These are phyloP conservation scores for Sciaenops ocellatus DNA, from an alignment of 2,797 vertebrate genomes.

Conservation along the genomic window DNA sequence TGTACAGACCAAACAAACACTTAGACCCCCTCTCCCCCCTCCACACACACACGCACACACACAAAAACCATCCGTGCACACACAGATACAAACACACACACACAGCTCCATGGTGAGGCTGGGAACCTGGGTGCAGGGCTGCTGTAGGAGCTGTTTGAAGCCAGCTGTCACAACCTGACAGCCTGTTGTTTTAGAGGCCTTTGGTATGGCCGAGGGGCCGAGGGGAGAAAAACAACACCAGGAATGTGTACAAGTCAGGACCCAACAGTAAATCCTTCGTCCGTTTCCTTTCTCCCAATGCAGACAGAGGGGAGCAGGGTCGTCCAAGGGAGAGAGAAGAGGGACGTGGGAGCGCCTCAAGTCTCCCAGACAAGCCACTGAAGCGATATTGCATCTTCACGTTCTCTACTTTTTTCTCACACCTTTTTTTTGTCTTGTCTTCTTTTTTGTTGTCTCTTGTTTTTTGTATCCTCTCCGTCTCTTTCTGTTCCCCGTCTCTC, in stretches of 20 bases:
- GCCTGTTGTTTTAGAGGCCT: slow-evolving; percentile 91
- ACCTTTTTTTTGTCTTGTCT: slow-evolving; percentile 33
- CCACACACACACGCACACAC: slow-evolving; percentile 14
- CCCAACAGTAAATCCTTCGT: slow-evolving; percentile 91
- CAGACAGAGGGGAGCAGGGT: slow-evolving; percentile 78
- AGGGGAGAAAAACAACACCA: slow-evolving; percentile 89
- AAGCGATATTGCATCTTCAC: slow-evolving; percentile 47
- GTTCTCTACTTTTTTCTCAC: slow-evolving; percentile 54
- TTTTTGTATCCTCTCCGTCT: background rate
- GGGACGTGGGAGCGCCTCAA: slow-evolving; percentile 77
- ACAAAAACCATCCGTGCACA: background rate
- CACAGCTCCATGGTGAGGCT: slow-evolving; percentile 68
- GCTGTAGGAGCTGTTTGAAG: slow-evolving; percentile 90
- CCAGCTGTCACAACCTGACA: slow-evolving; percentile 91
- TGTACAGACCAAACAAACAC: slow-evolving; percentile 75
- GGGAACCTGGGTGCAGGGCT: slow-evolving; percentile 85
- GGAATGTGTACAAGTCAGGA: slow-evolving; percentile 91
- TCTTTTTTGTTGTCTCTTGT: background rate
- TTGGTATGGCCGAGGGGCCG: slow-evolving; percentile 87
- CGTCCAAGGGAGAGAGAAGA: slow-evolving; percentile 68
- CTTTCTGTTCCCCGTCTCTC: background rate
- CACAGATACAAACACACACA: slow-evolving; percentile 25
- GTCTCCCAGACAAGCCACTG: slow-evolving; percentile 56
- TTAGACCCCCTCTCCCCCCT: slow-evolving; percentile 30
- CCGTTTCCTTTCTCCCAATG: slow-evolving; percentile 84